These are phyloP conservation scores for Drosophila mimetica DNA, from an alignment of 2,888 invertebrate genomes.

Conservation along the genomic window DNA sequence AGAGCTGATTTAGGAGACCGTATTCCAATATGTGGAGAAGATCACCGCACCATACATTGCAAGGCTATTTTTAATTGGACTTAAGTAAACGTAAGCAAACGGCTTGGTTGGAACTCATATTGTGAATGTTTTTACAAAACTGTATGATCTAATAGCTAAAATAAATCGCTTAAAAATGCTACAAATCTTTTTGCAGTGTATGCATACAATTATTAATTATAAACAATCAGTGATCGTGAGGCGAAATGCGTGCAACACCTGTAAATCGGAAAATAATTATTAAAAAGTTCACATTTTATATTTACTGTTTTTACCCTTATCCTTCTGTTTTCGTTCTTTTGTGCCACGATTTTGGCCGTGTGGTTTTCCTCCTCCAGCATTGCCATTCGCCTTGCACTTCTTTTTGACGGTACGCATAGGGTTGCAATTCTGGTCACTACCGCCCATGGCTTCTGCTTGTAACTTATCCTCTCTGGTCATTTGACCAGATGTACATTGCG, in stretches of 20 bases:
- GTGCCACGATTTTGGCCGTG: conserved; percentile 89
- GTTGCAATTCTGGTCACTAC: conserved; percentile 86
- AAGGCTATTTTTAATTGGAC: background rate
- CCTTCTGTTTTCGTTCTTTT: conserved; percentile 84
- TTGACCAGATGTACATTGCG: conserved; percentile 91
- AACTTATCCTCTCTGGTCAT: conserved; percentile 93
- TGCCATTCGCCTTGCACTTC: conserved; percentile 88
- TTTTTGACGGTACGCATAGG: conserved; percentile 91
- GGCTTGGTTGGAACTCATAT: conserved; percentile 3
- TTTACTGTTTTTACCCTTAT: conserved; percentile 85
- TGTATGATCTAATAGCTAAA: conserved; percentile 6
- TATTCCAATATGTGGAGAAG: no score
- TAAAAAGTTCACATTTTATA: background rate
- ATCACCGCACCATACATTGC: no score
- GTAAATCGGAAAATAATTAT: background rate
- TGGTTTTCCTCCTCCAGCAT: conserved; percentile 87
- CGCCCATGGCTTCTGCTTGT: conserved; percentile 88
- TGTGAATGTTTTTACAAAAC: conserved; percentile 28
- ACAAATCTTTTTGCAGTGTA: conserved; percentile 25
- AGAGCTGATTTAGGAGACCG: no score
- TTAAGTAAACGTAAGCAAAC: background rate
- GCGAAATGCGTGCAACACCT: conserved; percentile 57
- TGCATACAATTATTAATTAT: conserved; percentile 37
- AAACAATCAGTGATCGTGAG: conserved; percentile 22
- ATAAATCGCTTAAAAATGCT: conserved; percentile 15